These are phyloP conservation scores for Barbus barbus DNA, from an alignment of 2,113 vertebrate genomes.

Conservation along the genomic window DNA sequence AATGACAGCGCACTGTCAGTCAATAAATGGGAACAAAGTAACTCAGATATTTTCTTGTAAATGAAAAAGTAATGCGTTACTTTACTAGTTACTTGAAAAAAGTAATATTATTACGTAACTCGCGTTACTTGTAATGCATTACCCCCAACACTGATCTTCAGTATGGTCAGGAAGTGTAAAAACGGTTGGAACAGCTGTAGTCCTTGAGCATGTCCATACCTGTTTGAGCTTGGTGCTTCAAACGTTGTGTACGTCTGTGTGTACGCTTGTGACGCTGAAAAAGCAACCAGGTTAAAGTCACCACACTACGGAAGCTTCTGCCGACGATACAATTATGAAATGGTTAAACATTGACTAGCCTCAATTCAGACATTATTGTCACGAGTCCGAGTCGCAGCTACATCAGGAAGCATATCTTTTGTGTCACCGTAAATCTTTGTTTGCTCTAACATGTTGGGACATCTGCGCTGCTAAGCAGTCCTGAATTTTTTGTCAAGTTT, in stretches of 20 bases:
- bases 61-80: too few species aligned
- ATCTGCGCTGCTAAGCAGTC: background rate
- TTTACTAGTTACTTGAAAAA: too few species aligned
- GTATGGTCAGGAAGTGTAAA: background rate
- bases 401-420: background rate
- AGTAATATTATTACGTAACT: too few species aligned
- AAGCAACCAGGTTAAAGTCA: background rate
- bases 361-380: background rate
- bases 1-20: too few species aligned
- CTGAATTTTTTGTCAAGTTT: background rate
- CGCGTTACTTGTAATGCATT: too few species aligned
- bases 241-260: background rate
- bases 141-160: too few species aligned
- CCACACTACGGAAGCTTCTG: background rate
- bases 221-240: background rate
- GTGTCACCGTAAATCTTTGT: background rate
- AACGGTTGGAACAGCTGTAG: background rate
- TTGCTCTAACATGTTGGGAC: background rate
- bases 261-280: background rate
- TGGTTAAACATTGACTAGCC: slow-evolving; percentile 17
- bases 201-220: background rate
- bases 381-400: background rate
- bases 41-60: too few species aligned
- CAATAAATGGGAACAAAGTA: too few species aligned
- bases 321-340: background rate